Conservation (phyloP, 2,113 vertebrate genomes). For the Recurvirostra avosetta region DNA sequence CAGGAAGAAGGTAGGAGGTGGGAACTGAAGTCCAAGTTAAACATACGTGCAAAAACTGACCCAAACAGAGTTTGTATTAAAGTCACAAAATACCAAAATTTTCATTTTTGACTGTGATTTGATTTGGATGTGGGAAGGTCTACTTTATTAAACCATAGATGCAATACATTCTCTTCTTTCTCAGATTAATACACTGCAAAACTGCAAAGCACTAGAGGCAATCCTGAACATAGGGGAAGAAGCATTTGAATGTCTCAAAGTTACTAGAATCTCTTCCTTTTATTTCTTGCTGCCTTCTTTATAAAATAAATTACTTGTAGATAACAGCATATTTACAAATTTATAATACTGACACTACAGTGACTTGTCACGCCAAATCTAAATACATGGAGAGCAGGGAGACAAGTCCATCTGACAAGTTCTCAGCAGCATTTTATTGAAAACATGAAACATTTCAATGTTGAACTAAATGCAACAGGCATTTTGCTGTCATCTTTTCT, state of each 20-base stretch:
- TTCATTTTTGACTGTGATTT: neutral
- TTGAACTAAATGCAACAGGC: neutral
- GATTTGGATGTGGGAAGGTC: neutral
- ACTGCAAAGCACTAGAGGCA: neutral
- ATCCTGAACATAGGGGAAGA: neutral
- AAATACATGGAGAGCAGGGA: neutral
- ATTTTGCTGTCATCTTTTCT: neutral
- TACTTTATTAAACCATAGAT: neutral
- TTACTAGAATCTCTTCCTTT: neutral
- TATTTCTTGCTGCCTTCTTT: neutral
- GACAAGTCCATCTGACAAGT: neutral
- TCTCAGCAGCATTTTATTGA: neutral
- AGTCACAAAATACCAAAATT: neutral
- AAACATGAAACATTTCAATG: neutral
- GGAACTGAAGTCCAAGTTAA: neutral
- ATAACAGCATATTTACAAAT: neutral
- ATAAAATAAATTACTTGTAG: neutral
- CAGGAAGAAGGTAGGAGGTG: neutral
- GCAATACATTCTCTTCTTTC: neutral
- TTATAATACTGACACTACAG: neutral
- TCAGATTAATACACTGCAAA: neutral
- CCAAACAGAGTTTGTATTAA: neutral
- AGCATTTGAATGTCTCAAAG: neutral
- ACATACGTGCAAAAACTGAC: neutral
- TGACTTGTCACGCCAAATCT: neutral